Base-by-base conservation (phyloP, 1,140 invertebrate genomes). In the Aricia agestis region DNA sequence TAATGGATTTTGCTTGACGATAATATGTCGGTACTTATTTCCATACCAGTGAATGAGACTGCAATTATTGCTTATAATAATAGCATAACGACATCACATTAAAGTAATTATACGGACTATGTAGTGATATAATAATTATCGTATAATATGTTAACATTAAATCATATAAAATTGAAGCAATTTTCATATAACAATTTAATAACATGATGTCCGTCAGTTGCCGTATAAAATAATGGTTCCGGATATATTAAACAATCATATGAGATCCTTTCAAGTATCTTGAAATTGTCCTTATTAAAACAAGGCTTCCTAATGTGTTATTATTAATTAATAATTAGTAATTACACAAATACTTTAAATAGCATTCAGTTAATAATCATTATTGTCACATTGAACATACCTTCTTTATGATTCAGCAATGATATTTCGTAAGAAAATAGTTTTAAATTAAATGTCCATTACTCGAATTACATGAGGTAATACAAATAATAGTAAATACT, bases 381-480 rank as follows among this genome's bases (percentile, higher is more conserved):
- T 25, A 3, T 25, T n/a, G 32, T 6, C 32, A 32, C 32, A 32
- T 32, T 32, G n/a, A n/a, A n/a, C 36, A 36, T 36, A 25, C 25
- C 25, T 25, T 3, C 1, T 36, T 6, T 36, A 36, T 36, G 36
- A 36, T 36, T 36, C 13, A 52, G 1, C 45, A 15, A 52, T 15
- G 11, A 18, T 31, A 63, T 25, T 25, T 25, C 6, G 4, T 63
- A 7, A 19, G 18, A 0, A 25, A 19, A 19, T 19, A 6, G 59
- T 11, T 63, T 11, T 18, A 25, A 63, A 63, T 63, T 63, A 63
- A 19, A 63, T 31, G 18, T n/a, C 17, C 18, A 63, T 63, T 63
- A 59, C 18, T 52, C n/a, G 18, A 63, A 19, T 18, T 63, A 25
- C 18, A 19, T 25, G 19, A 11, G 7, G 59, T 25, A 63, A 63